phyloP scores from a whole-genome alignment of 2,888 invertebrate genomes.

The Hemithea aestivaria region DNA sequence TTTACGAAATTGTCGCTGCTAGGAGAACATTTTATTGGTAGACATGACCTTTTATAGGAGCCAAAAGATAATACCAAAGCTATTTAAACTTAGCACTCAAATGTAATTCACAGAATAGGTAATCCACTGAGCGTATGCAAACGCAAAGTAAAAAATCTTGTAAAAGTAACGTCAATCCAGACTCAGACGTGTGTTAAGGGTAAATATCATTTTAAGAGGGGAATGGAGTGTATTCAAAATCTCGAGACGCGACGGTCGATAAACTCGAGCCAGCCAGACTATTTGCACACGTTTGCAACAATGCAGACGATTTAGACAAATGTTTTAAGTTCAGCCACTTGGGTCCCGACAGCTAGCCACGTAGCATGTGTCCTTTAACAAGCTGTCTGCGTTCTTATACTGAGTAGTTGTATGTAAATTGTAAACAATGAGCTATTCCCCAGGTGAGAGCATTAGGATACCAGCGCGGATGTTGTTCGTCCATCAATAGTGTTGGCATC shows the following conservation, averaged over 20 bases:
- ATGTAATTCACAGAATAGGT: too few species aligned
- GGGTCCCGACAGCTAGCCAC: too few species aligned
- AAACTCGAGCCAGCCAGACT: conserved; percentile 48
- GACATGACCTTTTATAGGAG: background rate
- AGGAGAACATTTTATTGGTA: conserved; percentile 1
- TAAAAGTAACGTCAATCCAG: too few species aligned
- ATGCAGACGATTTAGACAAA: conserved; percentile 45
- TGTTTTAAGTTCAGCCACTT: conserved; percentile 30
- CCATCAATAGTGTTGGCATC: conserved; percentile 59
- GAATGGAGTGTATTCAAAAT: conserved; percentile 31
- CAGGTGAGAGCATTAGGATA: conserved; percentile 43
- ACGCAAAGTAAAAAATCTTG: too few species aligned
- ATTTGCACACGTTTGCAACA: conserved; percentile 42
- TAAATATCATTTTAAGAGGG: conserved; percentile 17
- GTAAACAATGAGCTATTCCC: conserved; percentile 37
- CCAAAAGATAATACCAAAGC: too few species aligned
- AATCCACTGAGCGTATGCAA: too few species aligned
- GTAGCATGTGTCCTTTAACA: too few species aligned
- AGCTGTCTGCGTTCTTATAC: too few species aligned
- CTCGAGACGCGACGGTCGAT: conserved; percentile 61
- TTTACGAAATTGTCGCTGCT: conserved; percentile 5
- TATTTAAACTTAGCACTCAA: too few species aligned
- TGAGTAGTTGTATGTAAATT: conserved; percentile 23
- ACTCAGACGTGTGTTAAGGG: too few species aligned
- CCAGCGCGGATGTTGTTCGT: conserved; percentile 47